Conservation (phyloP, 2,888 invertebrate genomes). For the Chirona hameri region DNA sequence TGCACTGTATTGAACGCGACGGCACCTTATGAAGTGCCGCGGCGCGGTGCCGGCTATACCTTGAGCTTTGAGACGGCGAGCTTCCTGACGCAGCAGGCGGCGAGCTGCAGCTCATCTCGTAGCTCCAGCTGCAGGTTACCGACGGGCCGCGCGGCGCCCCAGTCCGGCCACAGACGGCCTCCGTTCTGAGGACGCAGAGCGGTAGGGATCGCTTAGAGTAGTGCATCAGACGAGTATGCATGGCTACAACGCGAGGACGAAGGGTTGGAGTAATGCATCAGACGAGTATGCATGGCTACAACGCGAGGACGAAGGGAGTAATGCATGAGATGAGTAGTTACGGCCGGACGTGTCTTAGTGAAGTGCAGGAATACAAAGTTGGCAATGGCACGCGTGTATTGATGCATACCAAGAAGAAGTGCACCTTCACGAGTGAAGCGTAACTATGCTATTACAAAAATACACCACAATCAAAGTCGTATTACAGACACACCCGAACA, state of each 20-base stretch:
- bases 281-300: neutral
- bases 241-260: neutral
- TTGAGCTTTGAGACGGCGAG: conserved; percentile 40
- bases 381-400: no score
- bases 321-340: neutral
- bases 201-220: neutral
- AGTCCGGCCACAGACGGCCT: neutral
- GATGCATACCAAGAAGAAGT: no score
- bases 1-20: neutral
- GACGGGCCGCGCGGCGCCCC: conserved; percentile 50
- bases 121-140: conserved; percentile 85
- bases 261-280: neutral
- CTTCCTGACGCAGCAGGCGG: conserved; percentile 83
- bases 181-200: neutral
- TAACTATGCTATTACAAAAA: no score
- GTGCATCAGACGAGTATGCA: neutral
- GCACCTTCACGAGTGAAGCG: no score
- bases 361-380: no score
- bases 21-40: neutral
- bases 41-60: conserved; percentile 33
- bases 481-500: no score
- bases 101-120: conserved; percentile 83
- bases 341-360: no score
- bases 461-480: no score
- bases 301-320: neutral